Base-by-base conservation (phyloP, 2,113 vertebrate species). In the Narcine bancroftii region DNA sequence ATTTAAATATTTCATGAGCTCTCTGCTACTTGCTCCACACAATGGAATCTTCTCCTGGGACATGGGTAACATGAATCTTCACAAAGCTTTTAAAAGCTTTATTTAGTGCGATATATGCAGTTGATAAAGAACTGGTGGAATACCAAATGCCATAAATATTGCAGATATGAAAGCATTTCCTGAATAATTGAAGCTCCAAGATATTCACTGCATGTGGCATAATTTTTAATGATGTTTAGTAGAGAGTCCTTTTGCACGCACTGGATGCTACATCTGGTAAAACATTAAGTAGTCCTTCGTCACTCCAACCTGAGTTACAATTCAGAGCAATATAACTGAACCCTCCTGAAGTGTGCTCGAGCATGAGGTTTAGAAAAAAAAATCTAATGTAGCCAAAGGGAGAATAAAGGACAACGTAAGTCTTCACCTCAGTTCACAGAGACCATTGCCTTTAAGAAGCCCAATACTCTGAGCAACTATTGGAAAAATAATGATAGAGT, bases 1-100 rank as follows among this genome's bases (percentile, higher is more conserved):
- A 69, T 65, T 91, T 91, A 69, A 91, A 66, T 91, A 91, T 91
- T 91, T 91, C 65, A 91, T 91, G 89, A 69, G 63, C 89, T 33
- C 65, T 91, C 39, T 24, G 65, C 89, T 91, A 69, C 65, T 69
- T 69, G 39, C 53, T 60, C 81, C n/a, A 60, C 53, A 60, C 81
- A 87, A 69, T 69, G 65, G 24, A 91, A 29, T 33, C 63, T 69
- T 47, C 89, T 91, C 89, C 63, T 29, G 89, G 63, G 89, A 91
- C 65, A 17, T 26, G 47, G 15, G 63, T 47, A 91, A 91, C 65
- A 91, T 91, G 45, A 91, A 39, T 69, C 89, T 45, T 39, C 65
- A 47, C 63, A 29, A 66, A 71, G 63, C 89, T 91, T 91, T 91
- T 71, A 91, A 91, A 29, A 66, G 89, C 89, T 69, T 91, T 66